A percentile compares a stretch with the other conserved stretches of the same genome.
These are phyloP conservation scores for Dugesia japonica DNA, from an alignment of 2,888 invertebrate genomes.

Conservation along the genomic window DNA sequence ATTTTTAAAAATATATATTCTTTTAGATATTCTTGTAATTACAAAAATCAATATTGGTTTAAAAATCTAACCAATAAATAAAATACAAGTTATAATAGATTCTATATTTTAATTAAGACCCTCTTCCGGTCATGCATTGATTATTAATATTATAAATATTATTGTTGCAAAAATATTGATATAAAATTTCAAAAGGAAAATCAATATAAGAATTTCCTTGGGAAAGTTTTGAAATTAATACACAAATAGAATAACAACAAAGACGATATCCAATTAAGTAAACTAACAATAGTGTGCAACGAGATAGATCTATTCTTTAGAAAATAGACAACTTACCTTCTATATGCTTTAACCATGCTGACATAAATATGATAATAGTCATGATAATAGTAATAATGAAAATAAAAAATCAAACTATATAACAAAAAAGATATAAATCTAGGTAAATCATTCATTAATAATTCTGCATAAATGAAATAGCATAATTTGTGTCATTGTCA, in stretches of 20 bases:
- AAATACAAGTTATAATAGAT: too few relatives aligned
- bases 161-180: too few relatives aligned
- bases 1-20: too few relatives aligned
- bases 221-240: neutral
- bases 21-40: too few relatives aligned
- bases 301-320: neutral
- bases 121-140: too few relatives aligned
- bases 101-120: too few relatives aligned
- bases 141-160: too few relatives aligned
- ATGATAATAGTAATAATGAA: neutral
- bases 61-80: too few relatives aligned
- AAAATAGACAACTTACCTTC: neutral
- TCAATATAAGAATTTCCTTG: neutral
- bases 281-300: neutral
- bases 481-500: too few relatives aligned
- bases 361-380: too few relatives aligned
- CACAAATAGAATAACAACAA: neutral
- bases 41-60: too few relatives aligned
- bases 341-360: neutral
- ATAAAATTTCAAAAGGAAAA: neutral
- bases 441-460: neutral
- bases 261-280: neutral
- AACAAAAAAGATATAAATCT: neutral
- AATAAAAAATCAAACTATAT: neutral
- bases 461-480: neutral